These are phyloP conservation scores for Melieria omissa DNA, from an alignment of 2,888 invertebrate genomes.

Conservation along the genomic window DNA sequence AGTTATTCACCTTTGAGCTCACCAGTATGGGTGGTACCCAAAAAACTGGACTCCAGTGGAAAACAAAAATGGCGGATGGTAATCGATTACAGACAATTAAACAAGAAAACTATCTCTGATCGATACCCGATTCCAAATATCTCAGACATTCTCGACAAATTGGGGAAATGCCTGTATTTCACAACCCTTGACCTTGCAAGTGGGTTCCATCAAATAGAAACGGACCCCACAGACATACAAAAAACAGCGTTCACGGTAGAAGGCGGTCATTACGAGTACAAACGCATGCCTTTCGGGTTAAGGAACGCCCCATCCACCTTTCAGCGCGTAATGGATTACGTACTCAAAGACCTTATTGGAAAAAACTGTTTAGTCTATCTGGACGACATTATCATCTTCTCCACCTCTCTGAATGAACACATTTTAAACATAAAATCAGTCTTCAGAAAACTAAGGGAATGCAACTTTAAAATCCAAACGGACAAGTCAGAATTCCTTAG, in stretches of 20 bases:
- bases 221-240: not conserved
- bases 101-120: not conserved
- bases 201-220: not conserved
- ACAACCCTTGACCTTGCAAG: not conserved
- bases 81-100: conserved; percentile 14
- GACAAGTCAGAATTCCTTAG: conserved; percentile 1
- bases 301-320: conserved; percentile 43
- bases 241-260: not conserved
- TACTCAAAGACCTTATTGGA: conserved; percentile 45
- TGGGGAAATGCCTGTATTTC: not conserved
- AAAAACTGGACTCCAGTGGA: too few relatives aligned
- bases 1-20: not conserved
- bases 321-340: conserved; percentile 48
- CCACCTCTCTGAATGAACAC: conserved; percentile 7
- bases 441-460: conserved; percentile 44
- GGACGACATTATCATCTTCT: conserved; percentile 14
- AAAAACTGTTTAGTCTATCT: conserved; percentile 19
- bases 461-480: conserved; percentile 2
- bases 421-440: conserved; percentile 42
- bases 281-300: conserved; percentile 48
- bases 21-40: too few relatives aligned
- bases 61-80: too few relatives aligned
- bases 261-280: conserved; percentile 49
- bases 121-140: not conserved
- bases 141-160: not conserved